Evolutionary conservation across 2,113 vertebrate species (phyloP).

Genomic region (Micromys minutus): DNA sequence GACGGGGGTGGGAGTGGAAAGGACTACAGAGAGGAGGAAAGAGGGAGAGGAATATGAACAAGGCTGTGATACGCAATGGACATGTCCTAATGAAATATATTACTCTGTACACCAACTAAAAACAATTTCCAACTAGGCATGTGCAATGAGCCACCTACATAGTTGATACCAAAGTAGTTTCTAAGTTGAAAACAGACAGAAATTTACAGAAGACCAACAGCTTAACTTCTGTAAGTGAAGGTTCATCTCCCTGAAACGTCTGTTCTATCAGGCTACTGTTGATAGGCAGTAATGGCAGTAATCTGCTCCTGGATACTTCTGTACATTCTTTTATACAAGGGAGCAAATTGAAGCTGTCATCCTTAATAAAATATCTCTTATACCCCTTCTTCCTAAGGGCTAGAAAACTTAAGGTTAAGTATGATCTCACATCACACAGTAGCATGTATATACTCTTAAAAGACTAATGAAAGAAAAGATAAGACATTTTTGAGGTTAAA

Average conservation of each 20-base stretch:
- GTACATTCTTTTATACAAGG: neutral
- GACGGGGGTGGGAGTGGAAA: neutral
- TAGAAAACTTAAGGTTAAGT: neutral
- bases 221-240: constrained; percentile 23
- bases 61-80: too few relatives aligned
- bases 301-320: neutral
- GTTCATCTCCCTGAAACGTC: neutral
- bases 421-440: neutral
- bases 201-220: constrained; percentile 6
- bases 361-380: constrained; percentile 30
- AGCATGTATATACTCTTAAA: neutral
- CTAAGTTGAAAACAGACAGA: neutral
- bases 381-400: neutral
- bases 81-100: neutral
- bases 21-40: neutral
- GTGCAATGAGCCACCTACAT: neutral
- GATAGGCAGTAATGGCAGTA: neutral
- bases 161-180: neutral
- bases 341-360: neutral
- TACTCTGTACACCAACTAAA: neutral
- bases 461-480: neutral
- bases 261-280: neutral
- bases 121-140: neutral
- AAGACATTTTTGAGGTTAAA: neutral
- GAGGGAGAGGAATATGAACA: neutral